Base-by-base conservation (phyloP, 2,888 invertebrate species). In the Amiota communis region DNA sequence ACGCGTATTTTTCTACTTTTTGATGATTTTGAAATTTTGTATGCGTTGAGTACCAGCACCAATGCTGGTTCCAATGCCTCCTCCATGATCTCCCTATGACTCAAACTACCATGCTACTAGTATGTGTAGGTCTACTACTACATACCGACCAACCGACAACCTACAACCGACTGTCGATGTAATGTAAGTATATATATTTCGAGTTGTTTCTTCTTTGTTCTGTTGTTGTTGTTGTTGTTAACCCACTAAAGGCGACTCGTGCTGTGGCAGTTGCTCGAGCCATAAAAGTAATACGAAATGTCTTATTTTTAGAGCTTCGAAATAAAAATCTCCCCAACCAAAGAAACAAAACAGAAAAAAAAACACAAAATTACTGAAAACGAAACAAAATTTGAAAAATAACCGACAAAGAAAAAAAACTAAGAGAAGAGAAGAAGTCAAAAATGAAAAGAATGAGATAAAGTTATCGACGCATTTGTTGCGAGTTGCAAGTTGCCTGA, bases 21-120 rank as follows among this genome's bases (percentile, higher is more conserved):
- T 85, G 86, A 85, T 85, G 86, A 86, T 83, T 85, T 85, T 85
- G 83, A 86, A 85, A 84, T 86, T 82, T 85, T 85, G 84, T 81
- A 84, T 84, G 85, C 85, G 83, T 83, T 84, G 83, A 83, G 83
- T 83, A 83, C 86, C 86, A 15, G 15, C 15, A 15, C 51, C 15
- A 57, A 9, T 56, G 2, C 51, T 9, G 20, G 8, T 23, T 2
- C 2, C 23, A 23, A 67, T 17, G 9, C 64, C 46, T 48, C 1
- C n/a, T 47, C 65, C 48, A 6, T 23, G 15, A 4, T 15, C 57
- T 4, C 4, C 57, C 57, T 4, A n/a, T 17, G 9, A n/a, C 56
- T 17, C 56, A 51, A 51, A 51, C 51, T 51, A 2, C 51, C 51
- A 51, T n/a, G n/a, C 51, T 13, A n/a, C 51, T 49, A 8, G 12